A percentile compares a stretch with the other conserved stretches of the same genome.
phyloP scores from a whole-genome alignment of 2,797 vertebrate species.

The Tokudaia tokunoshimensis region DNA sequence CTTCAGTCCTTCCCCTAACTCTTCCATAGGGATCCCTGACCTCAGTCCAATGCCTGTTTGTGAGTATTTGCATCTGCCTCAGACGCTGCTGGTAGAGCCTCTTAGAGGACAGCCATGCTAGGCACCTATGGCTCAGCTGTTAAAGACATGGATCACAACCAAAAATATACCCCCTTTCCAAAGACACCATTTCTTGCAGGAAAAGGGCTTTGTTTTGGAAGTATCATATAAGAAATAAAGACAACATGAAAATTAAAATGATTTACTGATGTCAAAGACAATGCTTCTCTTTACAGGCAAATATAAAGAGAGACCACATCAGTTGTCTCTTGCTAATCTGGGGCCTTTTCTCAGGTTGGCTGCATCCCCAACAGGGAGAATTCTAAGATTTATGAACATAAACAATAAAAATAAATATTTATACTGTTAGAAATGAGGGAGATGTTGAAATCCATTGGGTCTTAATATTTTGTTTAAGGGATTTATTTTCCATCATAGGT shows the following conservation, averaged over 20 bases:
- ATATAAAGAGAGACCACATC: not conserved
- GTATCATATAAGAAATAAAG: not conserved
- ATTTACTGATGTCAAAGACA: not conserved
- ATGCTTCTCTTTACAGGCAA: conserved; percentile 45
- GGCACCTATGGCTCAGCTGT: not conserved
- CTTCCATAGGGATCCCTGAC: not conserved
- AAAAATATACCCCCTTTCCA: not conserved
- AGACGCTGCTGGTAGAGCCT: not conserved
- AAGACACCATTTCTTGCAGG: not conserved
- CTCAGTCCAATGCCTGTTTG: not conserved
- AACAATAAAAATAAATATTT: conserved; percentile 74
- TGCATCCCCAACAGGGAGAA: not conserved
- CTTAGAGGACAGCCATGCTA: not conserved
- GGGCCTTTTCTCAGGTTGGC: not conserved
- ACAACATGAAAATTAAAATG: not conserved
- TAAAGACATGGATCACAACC: not conserved
- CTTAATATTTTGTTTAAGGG: conserved; percentile 71
- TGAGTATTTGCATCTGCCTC: not conserved
- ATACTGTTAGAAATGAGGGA: conserved; percentile 34
- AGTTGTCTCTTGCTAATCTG: not conserved
- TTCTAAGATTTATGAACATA: conserved; percentile 45
- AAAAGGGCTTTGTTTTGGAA: conserved; percentile 33
- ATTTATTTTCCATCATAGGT: conserved; percentile 56
- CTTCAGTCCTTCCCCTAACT: not conserved
- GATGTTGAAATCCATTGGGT: conserved; percentile 60